Percentiles rank a stretch among this genome's conserved stretches.
phyloP scores from a whole-genome alignment of 2,113 vertebrate species.

The Columba livia region DNA sequence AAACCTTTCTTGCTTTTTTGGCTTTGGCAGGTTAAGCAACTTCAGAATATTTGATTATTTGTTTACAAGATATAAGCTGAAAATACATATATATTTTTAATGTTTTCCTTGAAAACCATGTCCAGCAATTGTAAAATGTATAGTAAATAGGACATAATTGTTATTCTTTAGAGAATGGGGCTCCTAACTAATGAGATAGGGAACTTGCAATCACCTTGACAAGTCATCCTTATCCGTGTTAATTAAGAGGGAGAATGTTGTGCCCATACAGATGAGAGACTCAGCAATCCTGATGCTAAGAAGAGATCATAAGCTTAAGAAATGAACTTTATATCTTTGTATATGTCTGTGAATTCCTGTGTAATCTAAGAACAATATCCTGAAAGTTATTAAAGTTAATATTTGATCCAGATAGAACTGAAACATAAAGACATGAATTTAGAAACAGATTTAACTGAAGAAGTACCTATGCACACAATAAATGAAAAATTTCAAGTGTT shows the following conservation, averaged over 20 bases:
- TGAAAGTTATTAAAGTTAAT: background rate
- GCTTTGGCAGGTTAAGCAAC: background rate
- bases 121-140: background rate
- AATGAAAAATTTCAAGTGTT: background rate
- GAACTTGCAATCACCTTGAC: background rate
- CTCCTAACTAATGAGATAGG: background rate
- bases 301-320: background rate
- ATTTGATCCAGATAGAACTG: background rate
- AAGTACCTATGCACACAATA: background rate
- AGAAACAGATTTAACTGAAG: background rate
- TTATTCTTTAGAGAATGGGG: background rate
- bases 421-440: background rate
- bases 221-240: background rate
- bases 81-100: background rate
- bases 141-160: background rate
- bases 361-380: background rate
- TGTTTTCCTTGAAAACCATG: background rate
- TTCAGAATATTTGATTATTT: background rate
- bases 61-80: background rate
- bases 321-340: background rate
- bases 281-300: background rate
- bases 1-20: background rate
- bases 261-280: background rate
- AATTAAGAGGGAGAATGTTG: background rate
- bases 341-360: background rate